Conservation (phyloP, 2,888 invertebrate genomes). For the Liodrosophila aerea region DNA sequence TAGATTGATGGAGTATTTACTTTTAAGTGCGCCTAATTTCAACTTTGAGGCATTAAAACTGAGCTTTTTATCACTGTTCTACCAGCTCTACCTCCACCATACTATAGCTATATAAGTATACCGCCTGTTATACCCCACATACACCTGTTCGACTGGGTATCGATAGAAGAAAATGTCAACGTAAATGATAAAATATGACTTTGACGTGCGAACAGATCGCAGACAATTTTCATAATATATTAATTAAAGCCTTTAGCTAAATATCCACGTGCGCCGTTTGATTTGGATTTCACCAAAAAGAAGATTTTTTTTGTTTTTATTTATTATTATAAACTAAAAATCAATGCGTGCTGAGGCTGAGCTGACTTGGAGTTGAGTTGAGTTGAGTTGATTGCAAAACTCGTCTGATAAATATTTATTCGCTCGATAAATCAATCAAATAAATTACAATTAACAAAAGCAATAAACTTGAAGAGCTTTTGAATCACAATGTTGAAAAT, state of each 20-base stretch:
- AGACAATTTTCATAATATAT: not conserved
- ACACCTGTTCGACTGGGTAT: not conserved
- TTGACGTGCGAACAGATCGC: slow-evolving; percentile 38
- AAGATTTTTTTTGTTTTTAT: slow-evolving; percentile 7
- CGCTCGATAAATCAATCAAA: slow-evolving; percentile 75
- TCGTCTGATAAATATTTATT: slow-evolving; percentile 72
- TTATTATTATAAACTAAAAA: slow-evolving; percentile 28
- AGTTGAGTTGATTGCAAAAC: slow-evolving; percentile 59
- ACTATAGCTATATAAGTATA: too few relatives aligned
- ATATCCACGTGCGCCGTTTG: too few relatives aligned
- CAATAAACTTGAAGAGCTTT: slow-evolving; percentile 64
- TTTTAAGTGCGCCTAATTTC: too few relatives aligned
- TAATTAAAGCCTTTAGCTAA: not conserved
- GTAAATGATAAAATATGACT: slow-evolving; percentile 60
- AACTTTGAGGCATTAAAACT: too few relatives aligned
- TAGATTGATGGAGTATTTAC: too few relatives aligned
- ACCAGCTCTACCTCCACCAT: too few relatives aligned
- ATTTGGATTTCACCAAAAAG: too few relatives aligned
- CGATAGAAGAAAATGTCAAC: slow-evolving; percentile 44
- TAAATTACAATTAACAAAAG: slow-evolving; percentile 76
- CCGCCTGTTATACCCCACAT: too few relatives aligned
- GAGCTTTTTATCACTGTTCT: too few relatives aligned
- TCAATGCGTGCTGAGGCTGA: not conserved
- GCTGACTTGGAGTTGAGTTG: not conserved
- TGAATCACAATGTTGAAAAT: slow-evolving; percentile 35